Percentiles rank a stretch among this genome's conserved stretches.
Evolutionary conservation across 2,888 invertebrate species (phyloP).

Genomic region (Serripes groenlandicus): DNA sequence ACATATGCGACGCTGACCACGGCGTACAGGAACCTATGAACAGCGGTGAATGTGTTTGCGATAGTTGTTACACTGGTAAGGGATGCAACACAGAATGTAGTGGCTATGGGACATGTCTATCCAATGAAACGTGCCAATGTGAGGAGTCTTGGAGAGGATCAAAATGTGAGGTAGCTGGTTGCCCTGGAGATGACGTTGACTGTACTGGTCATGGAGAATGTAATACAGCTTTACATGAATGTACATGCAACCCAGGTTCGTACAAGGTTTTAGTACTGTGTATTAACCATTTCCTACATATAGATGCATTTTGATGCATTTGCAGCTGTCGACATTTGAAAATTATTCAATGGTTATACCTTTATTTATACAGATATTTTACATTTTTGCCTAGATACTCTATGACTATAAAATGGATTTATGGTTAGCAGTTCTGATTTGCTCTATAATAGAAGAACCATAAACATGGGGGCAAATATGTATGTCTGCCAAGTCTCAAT

Average conservation of each 20-base stretch:
- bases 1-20: constrained; percentile 68
- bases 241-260: constrained; percentile 77
- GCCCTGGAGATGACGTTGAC: constrained; percentile 70
- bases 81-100: constrained; percentile 74
- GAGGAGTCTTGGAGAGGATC: constrained; percentile 72
- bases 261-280: too few species aligned
- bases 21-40: constrained; percentile 70
- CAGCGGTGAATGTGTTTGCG: constrained; percentile 72
- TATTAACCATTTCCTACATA: too few species aligned
- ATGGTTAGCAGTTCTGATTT: too few species aligned
- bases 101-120: constrained; percentile 67
- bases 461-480: too few species aligned
- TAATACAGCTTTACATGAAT: constrained; percentile 71
- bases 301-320: too few species aligned
- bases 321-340: too few species aligned
- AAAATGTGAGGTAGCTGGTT: constrained; percentile 73
- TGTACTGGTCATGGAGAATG: constrained; percentile 72
- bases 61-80: constrained; percentile 71
- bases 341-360: too few species aligned
- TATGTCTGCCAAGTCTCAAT: too few species aligned
- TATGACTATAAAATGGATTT: too few species aligned
- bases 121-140: constrained; percentile 65
- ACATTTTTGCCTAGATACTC: too few species aligned
- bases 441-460: too few species aligned
- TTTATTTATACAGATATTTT: too few species aligned